These are phyloP conservation scores for Paradisaea rubra DNA, from an alignment of 2,113 vertebrate species.

Conservation along the genomic window DNA sequence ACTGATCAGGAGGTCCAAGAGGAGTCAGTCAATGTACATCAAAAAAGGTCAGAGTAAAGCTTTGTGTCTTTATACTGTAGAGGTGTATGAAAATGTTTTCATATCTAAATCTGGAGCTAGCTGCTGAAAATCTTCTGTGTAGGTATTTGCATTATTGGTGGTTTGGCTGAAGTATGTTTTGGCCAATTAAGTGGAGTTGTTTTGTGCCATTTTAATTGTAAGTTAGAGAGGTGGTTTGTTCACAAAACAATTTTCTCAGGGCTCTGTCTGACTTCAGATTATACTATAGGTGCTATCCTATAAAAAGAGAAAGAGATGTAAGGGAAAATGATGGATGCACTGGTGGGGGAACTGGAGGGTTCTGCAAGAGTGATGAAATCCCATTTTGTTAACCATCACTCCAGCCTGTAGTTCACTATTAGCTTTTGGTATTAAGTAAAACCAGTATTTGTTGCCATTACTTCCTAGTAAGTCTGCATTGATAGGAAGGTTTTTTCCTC, in stretches of 20 bases:
- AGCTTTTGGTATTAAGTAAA: not conserved
- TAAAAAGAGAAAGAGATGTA: not conserved
- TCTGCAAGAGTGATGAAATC: not conserved
- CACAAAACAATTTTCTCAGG: conserved; percentile 12
- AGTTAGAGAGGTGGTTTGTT: conserved; percentile 21
- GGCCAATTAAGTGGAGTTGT: not conserved
- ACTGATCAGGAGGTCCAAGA: not conserved
- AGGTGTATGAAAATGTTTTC: not conserved
- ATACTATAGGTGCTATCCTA: not conserved
- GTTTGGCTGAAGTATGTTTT: conserved; percentile 37
- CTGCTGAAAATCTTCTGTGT: not conserved
- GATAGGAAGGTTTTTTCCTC: not conserved
- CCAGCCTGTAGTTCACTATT: not conserved
- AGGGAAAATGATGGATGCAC: not conserved
- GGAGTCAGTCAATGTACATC: not conserved
- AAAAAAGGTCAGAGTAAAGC: not conserved
- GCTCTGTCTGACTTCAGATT: not conserved
- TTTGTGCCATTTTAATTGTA: conserved; percentile 5
- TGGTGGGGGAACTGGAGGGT: not conserved
- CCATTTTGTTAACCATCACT: not conserved
- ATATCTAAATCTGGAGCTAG: not conserved
- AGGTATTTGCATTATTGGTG: conserved; percentile 1
- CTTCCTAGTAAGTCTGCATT: not conserved
- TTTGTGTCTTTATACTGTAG: not conserved
- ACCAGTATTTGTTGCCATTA: not conserved